These are phyloP conservation scores for Gnathonemus longibarbis DNA, from an alignment of 2,113 vertebrate genomes.

Conservation along the genomic window DNA sequence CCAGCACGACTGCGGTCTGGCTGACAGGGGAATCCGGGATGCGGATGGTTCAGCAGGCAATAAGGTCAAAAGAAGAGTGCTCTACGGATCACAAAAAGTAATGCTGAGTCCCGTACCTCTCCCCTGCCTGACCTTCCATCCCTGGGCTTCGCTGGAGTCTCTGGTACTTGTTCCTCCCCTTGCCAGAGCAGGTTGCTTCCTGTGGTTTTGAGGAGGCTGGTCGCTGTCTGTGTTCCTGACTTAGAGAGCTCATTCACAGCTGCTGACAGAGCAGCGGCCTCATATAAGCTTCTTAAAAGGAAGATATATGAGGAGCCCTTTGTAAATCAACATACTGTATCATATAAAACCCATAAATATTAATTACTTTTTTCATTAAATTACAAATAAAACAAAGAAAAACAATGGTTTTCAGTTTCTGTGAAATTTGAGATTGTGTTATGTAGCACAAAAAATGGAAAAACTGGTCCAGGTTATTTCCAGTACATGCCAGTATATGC, in stretches of 20 bases:
- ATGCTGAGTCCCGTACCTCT: neutral
- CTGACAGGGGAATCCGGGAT: neutral
- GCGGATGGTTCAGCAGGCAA: neutral
- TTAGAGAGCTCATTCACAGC: neutral
- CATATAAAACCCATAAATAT: neutral
- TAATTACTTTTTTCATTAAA: neutral
- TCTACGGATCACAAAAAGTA: neutral
- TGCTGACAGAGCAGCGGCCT: neutral
- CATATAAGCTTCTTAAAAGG: neutral
- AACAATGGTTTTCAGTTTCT: neutral
- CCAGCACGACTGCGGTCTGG: neutral
- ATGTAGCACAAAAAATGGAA: neutral
- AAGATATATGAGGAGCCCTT: neutral
- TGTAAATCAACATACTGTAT: neutral
- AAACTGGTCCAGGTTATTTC: neutral
- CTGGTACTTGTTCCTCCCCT: neutral
- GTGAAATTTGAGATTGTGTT: neutral
- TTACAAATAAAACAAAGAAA: neutral
- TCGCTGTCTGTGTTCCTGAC: neutral
- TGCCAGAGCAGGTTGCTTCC: neutral
- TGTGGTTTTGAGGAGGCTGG: neutral
- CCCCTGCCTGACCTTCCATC: neutral
- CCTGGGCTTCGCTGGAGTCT: neutral
- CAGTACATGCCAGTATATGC: neutral
- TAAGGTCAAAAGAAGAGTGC: constrained; percentile 1